A percentile compares a stretch with the other conserved stretches of the same genome.
Evolutionary conservation across 2,797 vertebrate species (phyloP).

Genomic region (Gambelia wislizenii): DNA sequence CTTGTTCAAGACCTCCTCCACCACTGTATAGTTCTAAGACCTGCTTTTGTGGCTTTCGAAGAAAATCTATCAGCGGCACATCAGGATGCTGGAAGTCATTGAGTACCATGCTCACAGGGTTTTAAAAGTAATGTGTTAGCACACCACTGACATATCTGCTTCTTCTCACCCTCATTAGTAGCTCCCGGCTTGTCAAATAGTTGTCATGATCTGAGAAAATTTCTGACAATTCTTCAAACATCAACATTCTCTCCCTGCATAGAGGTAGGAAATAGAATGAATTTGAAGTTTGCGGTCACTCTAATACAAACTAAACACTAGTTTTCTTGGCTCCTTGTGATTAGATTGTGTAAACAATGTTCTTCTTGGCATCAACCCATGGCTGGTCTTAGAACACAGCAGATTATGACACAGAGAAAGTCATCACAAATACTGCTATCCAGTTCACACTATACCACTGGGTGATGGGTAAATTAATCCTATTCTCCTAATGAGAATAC

Average conservation of each 20-base stretch:
- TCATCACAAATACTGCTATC: neutral
- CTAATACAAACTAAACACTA: conserved; percentile 1
- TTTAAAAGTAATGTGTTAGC: neutral
- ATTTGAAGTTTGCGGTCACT: conserved; percentile 31
- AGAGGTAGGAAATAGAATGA: conserved; percentile 15
- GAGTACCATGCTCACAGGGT: neutral
- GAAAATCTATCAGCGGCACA: neutral
- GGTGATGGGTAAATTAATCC: neutral
- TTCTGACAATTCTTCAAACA: conserved; percentile 94
- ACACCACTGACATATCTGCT: neutral
- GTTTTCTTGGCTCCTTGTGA: neutral
- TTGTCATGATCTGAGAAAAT: conserved; percentile 97
- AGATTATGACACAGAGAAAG: neutral
- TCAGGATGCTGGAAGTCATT: neutral
- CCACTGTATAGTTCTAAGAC: conserved; percentile 35
- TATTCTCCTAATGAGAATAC: neutral
- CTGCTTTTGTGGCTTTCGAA: conserved; percentile 2
- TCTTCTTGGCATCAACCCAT: neutral
- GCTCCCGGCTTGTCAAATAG: conserved; percentile 92
- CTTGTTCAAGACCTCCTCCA: conserved; percentile 25
- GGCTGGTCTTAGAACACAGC: neutral
- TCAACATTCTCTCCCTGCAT: conserved; percentile 88
- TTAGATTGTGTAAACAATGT: neutral
- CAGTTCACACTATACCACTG: neutral
- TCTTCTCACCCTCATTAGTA: conserved; percentile 92